These are phyloP conservation scores for Ostrea edulis DNA, from an alignment of 1,140 invertebrate species.

Conservation along the genomic window DNA sequence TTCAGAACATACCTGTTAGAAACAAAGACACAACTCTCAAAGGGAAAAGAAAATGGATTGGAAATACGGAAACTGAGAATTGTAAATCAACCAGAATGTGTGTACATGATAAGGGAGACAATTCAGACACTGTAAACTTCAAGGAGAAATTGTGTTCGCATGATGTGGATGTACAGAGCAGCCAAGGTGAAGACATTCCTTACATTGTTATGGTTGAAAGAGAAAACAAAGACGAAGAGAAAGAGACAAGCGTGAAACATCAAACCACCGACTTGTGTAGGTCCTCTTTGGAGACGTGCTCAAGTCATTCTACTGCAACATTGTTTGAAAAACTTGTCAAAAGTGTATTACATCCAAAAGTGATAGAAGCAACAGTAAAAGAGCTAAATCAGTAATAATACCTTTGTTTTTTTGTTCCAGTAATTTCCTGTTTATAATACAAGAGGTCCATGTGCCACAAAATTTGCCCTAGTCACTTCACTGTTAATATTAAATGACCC, in stretches of 20 bases:
- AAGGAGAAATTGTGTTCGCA: background rate
- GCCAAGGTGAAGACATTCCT: background rate
- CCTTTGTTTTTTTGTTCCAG: background rate
- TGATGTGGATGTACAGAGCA: background rate
- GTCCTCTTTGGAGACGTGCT: background rate
- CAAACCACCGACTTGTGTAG: background rate
- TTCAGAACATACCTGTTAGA: background rate
- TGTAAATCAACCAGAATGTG: background rate
- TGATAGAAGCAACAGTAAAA: background rate
- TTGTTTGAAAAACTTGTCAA: background rate
- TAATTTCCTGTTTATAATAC: too few relatives aligned
- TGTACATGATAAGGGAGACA: background rate
- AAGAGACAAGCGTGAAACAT: background rate
- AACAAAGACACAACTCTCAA: background rate
- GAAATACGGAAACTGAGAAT: background rate
- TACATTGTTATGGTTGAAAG: background rate
- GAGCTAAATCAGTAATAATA: background rate
- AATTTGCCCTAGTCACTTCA: too few relatives aligned
- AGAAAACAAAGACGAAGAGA: background rate
- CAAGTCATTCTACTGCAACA: background rate
- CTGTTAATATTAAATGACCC: too few relatives aligned
- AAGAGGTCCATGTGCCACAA: too few relatives aligned
- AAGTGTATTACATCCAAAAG: conserved; percentile 1
- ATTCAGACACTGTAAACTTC: background rate
- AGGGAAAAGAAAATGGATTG: background rate